phyloP scores from a whole-genome alignment of 2,113 vertebrate genomes.

The Podilymbus podiceps region DNA sequence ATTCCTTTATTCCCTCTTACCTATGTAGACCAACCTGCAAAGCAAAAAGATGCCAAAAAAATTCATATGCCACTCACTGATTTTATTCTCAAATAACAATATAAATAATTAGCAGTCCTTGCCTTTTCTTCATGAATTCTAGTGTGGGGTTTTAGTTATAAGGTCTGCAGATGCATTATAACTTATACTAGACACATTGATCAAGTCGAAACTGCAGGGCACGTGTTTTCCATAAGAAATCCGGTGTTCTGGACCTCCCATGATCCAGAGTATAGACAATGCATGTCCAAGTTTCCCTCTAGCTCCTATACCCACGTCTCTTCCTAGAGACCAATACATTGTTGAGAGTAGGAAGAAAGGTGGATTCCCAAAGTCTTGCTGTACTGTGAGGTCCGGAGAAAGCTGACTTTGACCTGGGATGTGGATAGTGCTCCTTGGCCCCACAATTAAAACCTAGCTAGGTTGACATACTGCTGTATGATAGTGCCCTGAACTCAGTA shows the following conservation, averaged over 20 bases:
- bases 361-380: background rate
- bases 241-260: background rate
- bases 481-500: background rate
- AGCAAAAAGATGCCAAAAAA: background rate
- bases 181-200: background rate
- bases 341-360: background rate
- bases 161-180: background rate
- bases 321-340: background rate
- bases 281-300: background rate
- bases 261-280: background rate
- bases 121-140: background rate
- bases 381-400: background rate
- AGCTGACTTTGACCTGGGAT: background rate
- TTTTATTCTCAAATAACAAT: background rate
- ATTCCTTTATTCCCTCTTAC: background rate
- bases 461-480: background rate
- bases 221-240: background rate
- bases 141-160: background rate
- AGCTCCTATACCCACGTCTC: background rate
- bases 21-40: background rate
- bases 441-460: background rate
- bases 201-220: background rate
- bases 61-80: background rate
- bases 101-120: background rate
- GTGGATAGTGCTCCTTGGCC: background rate